Percentiles rank a stretch among this genome's conserved stretches.
Conservation (phyloP, 2,797 vertebrate species). For the Epinephelus coioides region DNA sequence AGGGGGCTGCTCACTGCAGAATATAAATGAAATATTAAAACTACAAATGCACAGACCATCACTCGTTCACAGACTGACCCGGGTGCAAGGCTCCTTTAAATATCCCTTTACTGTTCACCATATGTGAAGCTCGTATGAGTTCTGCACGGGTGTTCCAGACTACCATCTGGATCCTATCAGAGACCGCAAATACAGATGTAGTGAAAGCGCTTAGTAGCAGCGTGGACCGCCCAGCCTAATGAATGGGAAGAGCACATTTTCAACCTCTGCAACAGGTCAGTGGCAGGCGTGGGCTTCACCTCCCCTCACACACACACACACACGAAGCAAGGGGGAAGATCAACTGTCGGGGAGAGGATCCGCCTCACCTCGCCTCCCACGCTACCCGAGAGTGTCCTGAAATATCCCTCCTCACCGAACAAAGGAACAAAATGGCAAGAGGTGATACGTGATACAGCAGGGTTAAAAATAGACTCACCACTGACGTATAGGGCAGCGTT, state of each 20-base stretch:
- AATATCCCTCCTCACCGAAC: constrained; percentile 72
- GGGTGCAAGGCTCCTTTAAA: constrained; percentile 80
- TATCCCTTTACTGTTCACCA: constrained; percentile 87
- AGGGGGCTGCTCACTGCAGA: not conserved
- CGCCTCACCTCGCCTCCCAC: constrained; percentile 54
- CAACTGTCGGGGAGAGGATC: constrained; percentile 44
- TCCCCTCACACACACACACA: constrained; percentile 30
- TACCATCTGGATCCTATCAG: constrained; percentile 94
- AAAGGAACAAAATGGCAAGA: constrained; percentile 67
- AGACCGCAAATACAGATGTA: constrained; percentile 59
- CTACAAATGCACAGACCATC: not conserved
- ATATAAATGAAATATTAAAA: not conserved
- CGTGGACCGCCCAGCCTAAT: constrained; percentile 47
- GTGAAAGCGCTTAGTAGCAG: constrained; percentile 85
- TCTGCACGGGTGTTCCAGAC: constrained; percentile 89
- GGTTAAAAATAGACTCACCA: constrained; percentile 85
- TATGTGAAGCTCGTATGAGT: constrained; percentile 87
- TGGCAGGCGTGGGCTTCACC: constrained; percentile 31
- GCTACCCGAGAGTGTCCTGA: constrained; percentile 70
- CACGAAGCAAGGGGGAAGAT: constrained; percentile 26
- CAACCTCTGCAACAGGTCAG: constrained; percentile 46
- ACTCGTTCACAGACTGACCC: constrained; percentile 74
- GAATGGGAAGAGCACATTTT: constrained; percentile 48
- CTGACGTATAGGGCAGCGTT: constrained; percentile 74
- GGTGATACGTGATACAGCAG: constrained; percentile 77